Evolutionary conservation across 2,888 invertebrate genomes (phyloP).

Genomic region (Bruchidius siliquastri): DNA sequence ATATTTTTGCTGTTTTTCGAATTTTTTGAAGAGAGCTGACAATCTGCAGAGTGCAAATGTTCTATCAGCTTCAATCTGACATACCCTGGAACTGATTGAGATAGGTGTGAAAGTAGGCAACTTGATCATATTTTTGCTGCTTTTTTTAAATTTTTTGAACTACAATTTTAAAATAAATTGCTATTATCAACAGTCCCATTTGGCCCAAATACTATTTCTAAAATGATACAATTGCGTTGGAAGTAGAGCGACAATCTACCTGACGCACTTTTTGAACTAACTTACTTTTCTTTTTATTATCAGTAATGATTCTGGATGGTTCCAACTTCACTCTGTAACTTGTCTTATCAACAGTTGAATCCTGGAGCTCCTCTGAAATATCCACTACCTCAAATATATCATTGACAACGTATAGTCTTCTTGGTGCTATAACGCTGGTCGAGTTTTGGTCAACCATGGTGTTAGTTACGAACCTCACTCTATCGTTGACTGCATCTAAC

Average conservation of each 20-base stretch:
- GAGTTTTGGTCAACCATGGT: slow-evolving; percentile 41
- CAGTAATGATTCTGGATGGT: slow-evolving; percentile 6
- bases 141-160: too few species aligned
- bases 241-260: too few species aligned
- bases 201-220: too few species aligned
- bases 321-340: slow-evolving; percentile 28
- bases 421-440: slow-evolving; percentile 56
- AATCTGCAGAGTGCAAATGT: neutral
- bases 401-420: slow-evolving; percentile 65
- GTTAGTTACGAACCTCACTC: slow-evolving; percentile 52
- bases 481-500: slow-evolving; percentile 61
- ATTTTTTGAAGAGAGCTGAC: neutral
- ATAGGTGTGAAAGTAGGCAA: too few species aligned
- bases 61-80: neutral
- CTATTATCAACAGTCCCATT: too few species aligned
- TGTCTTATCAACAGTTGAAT: slow-evolving; percentile 31
- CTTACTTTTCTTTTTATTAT: neutral
- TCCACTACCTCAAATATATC: slow-evolving; percentile 68
- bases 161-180: too few species aligned
- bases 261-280: too few species aligned
- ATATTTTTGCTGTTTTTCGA: too few species aligned
- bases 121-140: too few species aligned
- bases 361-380: slow-evolving; percentile 25
- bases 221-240: too few species aligned
- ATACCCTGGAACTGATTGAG: neutral